Conservation (phyloP, 2,797 vertebrate genomes). For the Aplochiton taeniatus region DNA sequence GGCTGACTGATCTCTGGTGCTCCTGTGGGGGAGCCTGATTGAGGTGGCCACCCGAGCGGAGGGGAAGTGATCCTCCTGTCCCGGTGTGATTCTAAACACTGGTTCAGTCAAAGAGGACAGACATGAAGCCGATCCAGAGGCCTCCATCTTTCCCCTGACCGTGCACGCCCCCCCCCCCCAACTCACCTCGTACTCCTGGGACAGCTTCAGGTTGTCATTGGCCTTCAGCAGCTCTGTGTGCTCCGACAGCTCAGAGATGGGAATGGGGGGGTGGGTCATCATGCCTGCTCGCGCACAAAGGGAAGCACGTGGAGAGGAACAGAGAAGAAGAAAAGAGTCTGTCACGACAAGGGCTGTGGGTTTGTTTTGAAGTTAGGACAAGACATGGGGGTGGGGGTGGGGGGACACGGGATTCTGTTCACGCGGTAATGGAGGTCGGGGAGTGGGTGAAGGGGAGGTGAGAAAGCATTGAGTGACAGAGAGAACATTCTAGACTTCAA, state of each 20-base stretch:
- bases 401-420: constrained; percentile 28
- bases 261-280: constrained; percentile 96
- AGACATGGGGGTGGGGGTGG: not conserved
- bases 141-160: no score
- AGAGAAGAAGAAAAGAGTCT: constrained; percentile 55
- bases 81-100: no score
- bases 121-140: no score
- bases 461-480: constrained; percentile 41
- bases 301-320: constrained; percentile 31
- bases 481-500: constrained; percentile 42
- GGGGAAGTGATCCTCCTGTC: no score
- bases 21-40: no score
- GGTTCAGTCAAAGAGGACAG: no score
- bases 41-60: no score
- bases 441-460: constrained; percentile 35
- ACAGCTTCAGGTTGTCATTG: constrained; percentile 98
- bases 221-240: constrained; percentile 97
- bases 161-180: no score
- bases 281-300: constrained; percentile 80
- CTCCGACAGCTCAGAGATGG: constrained; percentile 91
- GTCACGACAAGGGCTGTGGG: constrained; percentile 19
- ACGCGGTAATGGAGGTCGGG: constrained; percentile 33
- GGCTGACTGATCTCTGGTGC: no score
- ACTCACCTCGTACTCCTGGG: constrained; percentile 97
- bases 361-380: not conserved